Evolutionary conservation across 2,888 invertebrate species (phyloP).

Genomic region (Pterostichus niger): DNA sequence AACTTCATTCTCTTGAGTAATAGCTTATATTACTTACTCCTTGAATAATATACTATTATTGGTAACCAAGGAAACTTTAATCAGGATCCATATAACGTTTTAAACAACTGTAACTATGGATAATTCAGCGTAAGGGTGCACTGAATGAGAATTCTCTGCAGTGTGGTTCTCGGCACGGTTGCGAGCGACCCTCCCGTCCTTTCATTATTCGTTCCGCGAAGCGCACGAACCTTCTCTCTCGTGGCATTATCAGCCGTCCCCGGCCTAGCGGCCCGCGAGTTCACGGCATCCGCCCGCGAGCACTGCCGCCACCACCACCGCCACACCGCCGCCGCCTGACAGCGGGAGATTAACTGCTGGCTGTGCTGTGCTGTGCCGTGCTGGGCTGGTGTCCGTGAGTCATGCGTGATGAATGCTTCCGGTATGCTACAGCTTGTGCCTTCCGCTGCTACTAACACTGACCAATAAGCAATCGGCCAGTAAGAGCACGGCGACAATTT

Average conservation of each 20-base stretch:
- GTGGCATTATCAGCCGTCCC: background rate
- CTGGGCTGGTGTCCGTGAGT: background rate
- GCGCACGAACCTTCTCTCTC: background rate
- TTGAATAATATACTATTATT: no score
- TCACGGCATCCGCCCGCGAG: background rate
- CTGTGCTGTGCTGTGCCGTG: background rate
- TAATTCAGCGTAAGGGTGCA: no score
- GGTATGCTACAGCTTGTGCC: background rate
- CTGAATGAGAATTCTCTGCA: no score
- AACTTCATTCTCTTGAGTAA: no score
- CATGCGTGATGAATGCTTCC: conserved; percentile 15
- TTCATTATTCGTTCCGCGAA: conserved; percentile 22
- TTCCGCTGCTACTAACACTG: background rate
- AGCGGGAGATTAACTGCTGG: conserved; percentile 12
- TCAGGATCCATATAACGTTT: no score
- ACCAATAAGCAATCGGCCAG: conserved; percentile 2
- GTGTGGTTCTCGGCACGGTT: no score
- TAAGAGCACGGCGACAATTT: no score
- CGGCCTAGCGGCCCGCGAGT: conserved; percentile 5
- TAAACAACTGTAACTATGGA: no score
- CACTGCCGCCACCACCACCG: background rate
- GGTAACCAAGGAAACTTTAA: no score
- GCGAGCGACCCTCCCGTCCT: background rate
- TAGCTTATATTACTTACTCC: no score
- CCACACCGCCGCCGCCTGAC: background rate